Evolutionary conservation across 2,888 invertebrate genomes (phyloP).

Genomic region (Aphodius granarius): DNA sequence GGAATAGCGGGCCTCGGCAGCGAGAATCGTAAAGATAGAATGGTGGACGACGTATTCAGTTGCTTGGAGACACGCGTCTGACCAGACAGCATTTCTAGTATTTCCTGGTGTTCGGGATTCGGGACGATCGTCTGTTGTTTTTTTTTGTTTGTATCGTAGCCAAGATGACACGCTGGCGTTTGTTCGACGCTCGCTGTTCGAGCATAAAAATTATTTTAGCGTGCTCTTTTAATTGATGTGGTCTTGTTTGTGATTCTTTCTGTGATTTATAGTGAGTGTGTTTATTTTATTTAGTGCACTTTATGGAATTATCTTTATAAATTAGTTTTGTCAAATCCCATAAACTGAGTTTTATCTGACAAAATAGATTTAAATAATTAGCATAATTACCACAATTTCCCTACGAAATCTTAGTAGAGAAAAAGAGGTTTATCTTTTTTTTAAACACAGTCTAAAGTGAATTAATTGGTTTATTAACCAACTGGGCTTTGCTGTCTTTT

Average conservation of each 20-base stretch:
- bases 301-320: too few species aligned
- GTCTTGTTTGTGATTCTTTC: neutral
- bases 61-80: neutral
- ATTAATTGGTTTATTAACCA: too few species aligned
- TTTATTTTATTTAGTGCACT: too few species aligned
- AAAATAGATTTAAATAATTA: too few species aligned
- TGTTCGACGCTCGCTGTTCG: neutral
- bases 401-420: too few species aligned
- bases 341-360: too few species aligned
- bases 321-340: too few species aligned
- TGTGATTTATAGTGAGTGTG: neutral
- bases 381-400: too few species aligned
- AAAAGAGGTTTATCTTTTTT: too few species aligned
- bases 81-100: neutral
- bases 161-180: neutral
- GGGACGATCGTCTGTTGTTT: neutral
- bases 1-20: neutral
- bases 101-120: constrained; percentile 1
- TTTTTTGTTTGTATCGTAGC: neutral
- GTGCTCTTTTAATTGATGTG: neutral
- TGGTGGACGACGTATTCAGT: neutral
- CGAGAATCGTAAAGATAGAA: constrained; percentile 9
- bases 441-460: too few species aligned
- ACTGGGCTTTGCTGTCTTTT: too few species aligned
- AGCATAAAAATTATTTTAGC: neutral